Evolutionary conservation across 2,888 invertebrate species (phyloP).

Genomic region (Lymantria monacha): DNA sequence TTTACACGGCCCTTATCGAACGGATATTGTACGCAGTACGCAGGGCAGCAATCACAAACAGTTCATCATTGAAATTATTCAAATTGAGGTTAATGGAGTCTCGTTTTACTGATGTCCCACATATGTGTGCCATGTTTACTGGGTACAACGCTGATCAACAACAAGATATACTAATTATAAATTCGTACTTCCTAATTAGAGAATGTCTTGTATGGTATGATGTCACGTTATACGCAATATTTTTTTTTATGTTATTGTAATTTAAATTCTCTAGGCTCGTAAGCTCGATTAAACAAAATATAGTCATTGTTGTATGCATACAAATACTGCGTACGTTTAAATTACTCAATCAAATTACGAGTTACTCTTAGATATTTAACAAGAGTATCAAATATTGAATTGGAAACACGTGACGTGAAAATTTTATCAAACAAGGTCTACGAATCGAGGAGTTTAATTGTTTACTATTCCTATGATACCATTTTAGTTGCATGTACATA

Average conservation of each 20-base stretch:
- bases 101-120: slow-evolving; percentile 74
- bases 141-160: slow-evolving; percentile 62
- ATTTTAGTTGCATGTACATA: slow-evolving; percentile 63
- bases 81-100: slow-evolving; percentile 78
- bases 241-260: slow-evolving; percentile 13
- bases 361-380: slow-evolving; percentile 36
- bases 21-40: slow-evolving; percentile 63
- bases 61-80: slow-evolving; percentile 74
- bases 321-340: slow-evolving; percentile 8
- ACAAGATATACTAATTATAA: slow-evolving; percentile 59
- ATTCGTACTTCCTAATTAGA: slow-evolving; percentile 54
- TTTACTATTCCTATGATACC: slow-evolving; percentile 74
- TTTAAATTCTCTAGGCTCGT: slow-evolving; percentile 2
- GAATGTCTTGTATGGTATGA: slow-evolving; percentile 42
- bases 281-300: not conserved
- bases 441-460: slow-evolving; percentile 66
- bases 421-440: slow-evolving; percentile 64
- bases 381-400: slow-evolving; percentile 43
- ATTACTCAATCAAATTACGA: slow-evolving; percentile 32
- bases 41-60: slow-evolving; percentile 68
- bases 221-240: slow-evolving; percentile 43
- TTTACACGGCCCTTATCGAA: slow-evolving; percentile 63
- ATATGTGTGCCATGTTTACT: slow-evolving; percentile 77
- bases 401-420: slow-evolving; percentile 55
- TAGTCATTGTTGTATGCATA: not conserved